phyloP scores from a whole-genome alignment of 1,140 invertebrate genomes.

The Anthonomus grandis region DNA sequence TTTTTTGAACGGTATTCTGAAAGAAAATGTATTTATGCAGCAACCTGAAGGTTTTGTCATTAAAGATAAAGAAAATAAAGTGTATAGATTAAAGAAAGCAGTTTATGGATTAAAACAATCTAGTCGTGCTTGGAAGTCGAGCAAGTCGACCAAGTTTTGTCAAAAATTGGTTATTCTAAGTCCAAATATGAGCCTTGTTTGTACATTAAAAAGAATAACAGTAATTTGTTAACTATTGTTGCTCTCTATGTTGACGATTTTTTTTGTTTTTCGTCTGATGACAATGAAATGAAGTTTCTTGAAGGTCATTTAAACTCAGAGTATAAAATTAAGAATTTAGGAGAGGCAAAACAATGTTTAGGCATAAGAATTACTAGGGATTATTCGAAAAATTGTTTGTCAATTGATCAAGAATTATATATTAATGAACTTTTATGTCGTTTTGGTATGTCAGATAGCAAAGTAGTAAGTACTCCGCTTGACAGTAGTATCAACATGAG shows the following conservation, averaged over 20 bases:
- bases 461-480: constrained; percentile 26
- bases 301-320: constrained; percentile 22
- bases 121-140: too few species aligned
- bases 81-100: constrained; percentile 42
- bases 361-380: constrained; percentile 30
- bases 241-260: constrained; percentile 23
- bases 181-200: constrained; percentile 43
- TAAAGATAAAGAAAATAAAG: constrained; percentile 38
- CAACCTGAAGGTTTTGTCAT: constrained; percentile 31
- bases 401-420: constrained; percentile 32
- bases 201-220: constrained; percentile 29
- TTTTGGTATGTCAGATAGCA: constrained; percentile 28
- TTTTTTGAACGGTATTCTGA: constrained; percentile 43
- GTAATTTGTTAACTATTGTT: constrained; percentile 36
- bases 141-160: constrained; percentile 33
- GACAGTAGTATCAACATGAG: constrained; percentile 29
- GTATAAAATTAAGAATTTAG: constrained; percentile 39
- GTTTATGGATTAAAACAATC: constrained; percentile 36
- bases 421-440: constrained; percentile 22
- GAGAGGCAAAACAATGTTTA: constrained; percentile 35
- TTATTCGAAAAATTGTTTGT: constrained; percentile 5
- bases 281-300: constrained; percentile 17
- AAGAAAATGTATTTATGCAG: too few species aligned
- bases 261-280: constrained; percentile 21
- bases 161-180: constrained; percentile 32